phyloP scores from a whole-genome alignment of 2,797 vertebrate genomes.

The Coluber constrictor region DNA sequence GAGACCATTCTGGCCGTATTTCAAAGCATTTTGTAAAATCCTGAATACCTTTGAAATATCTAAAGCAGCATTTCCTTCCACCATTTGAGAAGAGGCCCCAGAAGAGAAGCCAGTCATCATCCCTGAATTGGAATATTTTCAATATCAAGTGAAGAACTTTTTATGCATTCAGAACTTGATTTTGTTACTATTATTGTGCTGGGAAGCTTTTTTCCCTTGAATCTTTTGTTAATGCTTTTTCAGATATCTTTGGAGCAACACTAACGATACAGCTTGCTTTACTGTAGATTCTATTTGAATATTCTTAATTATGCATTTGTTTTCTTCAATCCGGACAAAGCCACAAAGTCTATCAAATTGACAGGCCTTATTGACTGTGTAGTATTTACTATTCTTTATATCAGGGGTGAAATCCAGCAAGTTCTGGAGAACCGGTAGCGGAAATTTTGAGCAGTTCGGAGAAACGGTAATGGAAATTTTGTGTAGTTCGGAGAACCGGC shows the following conservation, averaged over 20 bases:
- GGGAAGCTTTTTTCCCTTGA: neutral
- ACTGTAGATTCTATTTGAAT: neutral
- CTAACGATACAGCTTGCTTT: neutral
- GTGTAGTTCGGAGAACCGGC: too few species aligned
- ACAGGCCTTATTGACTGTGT: too few species aligned
- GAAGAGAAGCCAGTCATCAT: neutral
- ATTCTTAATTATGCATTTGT: neutral
- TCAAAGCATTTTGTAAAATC: neutral
- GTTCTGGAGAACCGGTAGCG: too few species aligned
- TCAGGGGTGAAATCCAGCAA: too few species aligned
- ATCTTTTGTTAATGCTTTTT: neutral
- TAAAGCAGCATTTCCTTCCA: neutral
- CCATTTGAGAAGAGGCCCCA: neutral
- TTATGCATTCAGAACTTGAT: neutral
- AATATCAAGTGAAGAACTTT: neutral
- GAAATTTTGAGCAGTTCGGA: too few species aligned
- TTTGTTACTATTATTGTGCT: neutral
- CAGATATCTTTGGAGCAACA: neutral
- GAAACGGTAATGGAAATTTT: too few species aligned
- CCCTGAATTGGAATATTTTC: neutral
- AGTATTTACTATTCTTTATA: too few species aligned
- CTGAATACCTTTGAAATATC: neutral
- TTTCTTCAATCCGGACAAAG: neutral
- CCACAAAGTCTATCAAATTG: neutral
- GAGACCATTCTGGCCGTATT: neutral